Evolutionary conservation across 2,797 vertebrate genomes (phyloP), one percentile per base, ranked within the genome.

Genomic region (Ptychobarbus kaznakovi): DNA sequence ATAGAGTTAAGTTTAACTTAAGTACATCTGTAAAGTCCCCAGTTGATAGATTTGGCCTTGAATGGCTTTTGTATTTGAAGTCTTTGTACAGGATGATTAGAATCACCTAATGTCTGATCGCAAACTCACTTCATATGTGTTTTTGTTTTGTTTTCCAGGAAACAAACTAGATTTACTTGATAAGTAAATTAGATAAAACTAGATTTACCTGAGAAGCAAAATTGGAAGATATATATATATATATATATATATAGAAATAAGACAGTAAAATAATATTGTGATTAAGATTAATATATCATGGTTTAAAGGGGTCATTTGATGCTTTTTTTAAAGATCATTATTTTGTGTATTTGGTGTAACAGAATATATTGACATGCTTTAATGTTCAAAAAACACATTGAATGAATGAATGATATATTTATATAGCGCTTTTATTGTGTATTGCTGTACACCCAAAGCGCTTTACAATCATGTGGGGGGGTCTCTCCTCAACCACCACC

Each of bases 1-100:
- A 72, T 88, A 49, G 82, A 69, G 82, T 46, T 61, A 73, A 89
- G 91, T 46, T 46, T 18, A 53, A 28, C 73, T 38, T 38, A 38
- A 83, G 69, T 51, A 65, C 63, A 53, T n/a, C 35, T 58, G 74
- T 78, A 32, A 44, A 84, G 61, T 77, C 61, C n/a, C n/a, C n/a
- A 51, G 56, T 65, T 35, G 28, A 83, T 18, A 66, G 44, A 53
- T 56, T 69, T 10, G 16, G 6, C 79, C 49, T 69, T 38, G 22
- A 13, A 74, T 15, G 25, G 15, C 18, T 61, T 58, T 66, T 32
- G 15, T 32, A 35, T 66, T 35, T 35, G 1, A 66, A 66, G 63
- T 35, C 28, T 35, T 35, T 35, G 63, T 9, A 66, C 6, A 25
- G 35, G 44, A 40, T 66, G 6, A 53, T 66, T 3, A 66, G 38